Percentiles rank a stretch among this genome's conserved stretches.
phyloP scores from a whole-genome alignment of 2,113 vertebrate species.

The Sterrhoptilus dennistouni region DNA sequence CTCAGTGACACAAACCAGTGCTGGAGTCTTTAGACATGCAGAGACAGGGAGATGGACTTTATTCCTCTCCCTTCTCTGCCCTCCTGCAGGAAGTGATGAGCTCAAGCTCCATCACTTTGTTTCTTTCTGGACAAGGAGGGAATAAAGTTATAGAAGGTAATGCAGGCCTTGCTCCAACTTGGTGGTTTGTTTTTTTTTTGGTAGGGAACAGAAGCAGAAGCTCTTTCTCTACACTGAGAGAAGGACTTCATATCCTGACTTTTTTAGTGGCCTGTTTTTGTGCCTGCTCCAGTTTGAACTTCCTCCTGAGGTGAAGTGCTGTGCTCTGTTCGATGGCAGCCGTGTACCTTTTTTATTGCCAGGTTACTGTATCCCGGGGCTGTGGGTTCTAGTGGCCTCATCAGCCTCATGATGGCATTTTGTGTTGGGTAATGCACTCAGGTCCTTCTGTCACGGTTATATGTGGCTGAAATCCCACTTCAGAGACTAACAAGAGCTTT shows the following conservation, averaged over 20 bases:
- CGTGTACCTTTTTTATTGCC: not conserved
- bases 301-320: not conserved
- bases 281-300: not conserved
- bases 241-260: not conserved
- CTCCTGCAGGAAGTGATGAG: not conserved
- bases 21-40: not conserved
- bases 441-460: not conserved
- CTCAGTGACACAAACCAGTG: accelerated
- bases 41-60: not conserved
- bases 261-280: not conserved
- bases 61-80: not conserved
- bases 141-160: not conserved
- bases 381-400: not conserved
- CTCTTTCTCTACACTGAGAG: not conserved
- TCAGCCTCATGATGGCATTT: not conserved
- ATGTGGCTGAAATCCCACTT: not conserved
- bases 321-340: not conserved
- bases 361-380: not conserved
- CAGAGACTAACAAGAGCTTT: not conserved
- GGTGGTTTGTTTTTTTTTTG: not conserved
- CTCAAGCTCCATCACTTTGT: not conserved
- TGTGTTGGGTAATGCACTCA: not conserved
- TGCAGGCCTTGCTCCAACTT: not conserved
- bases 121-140: not conserved
- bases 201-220: not conserved